A percentile compares a stretch with the other conserved stretches of the same genome.
phyloP scores from a whole-genome alignment of 2,797 vertebrate species.

The Acanthurus leucopareius region DNA sequence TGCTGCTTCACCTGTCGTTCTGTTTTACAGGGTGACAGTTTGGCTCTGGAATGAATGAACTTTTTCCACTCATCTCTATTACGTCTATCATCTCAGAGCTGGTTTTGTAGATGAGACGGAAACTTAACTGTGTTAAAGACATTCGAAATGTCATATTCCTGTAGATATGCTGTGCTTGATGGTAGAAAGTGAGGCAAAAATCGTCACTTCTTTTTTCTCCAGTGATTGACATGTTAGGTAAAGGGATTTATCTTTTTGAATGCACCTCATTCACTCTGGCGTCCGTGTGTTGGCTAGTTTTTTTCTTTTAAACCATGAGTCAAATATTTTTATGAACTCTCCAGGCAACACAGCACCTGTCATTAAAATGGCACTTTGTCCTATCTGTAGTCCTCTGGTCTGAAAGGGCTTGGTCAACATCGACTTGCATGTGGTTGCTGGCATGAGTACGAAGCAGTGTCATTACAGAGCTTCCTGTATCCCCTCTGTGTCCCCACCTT shows the following conservation, averaged over 20 bases:
- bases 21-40: conserved; percentile 81
- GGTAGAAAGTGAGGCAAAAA: neutral
- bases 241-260: conserved; percentile 12
- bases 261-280: conserved; percentile 3
- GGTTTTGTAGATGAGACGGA: conserved; percentile 25
- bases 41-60: conserved; percentile 64
- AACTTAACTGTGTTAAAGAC: conserved; percentile 13
- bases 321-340: conserved; percentile 21
- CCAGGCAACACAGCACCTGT: conserved; percentile 4
- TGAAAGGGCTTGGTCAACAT: conserved; percentile 5
- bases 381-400: neutral
- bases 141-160: conserved; percentile 40
- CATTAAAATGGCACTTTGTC: conserved; percentile 17
- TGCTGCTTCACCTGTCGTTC: conserved; percentile 80
- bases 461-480: conserved; percentile 15
- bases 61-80: conserved; percentile 68
- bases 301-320: conserved; percentile 16
- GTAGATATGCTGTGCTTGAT: conserved; percentile 26
- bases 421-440: conserved; percentile 17
- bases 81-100: conserved; percentile 47
- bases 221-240: conserved; percentile 17
- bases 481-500: conserved; percentile 12
- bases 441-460: conserved; percentile 20
- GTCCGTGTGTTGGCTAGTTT: neutral
- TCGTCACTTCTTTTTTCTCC: neutral